Conservation (phyloP, 2,797 vertebrate genomes). For the Brachyalestes nurse region DNA sequence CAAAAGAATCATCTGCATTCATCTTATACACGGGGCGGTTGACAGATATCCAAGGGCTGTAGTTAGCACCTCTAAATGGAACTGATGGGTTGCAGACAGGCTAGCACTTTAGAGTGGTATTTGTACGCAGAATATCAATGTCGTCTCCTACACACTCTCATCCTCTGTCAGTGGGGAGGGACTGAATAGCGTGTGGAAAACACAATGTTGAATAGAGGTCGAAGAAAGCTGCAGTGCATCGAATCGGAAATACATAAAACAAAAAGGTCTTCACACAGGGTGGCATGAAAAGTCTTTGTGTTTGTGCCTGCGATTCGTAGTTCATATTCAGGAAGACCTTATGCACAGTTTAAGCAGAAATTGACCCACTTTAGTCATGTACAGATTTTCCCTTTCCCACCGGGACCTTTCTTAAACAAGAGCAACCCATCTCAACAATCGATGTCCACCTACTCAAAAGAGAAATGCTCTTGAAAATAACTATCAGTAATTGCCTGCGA, state of each 20-base stretch:
- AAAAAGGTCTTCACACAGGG: neutral
- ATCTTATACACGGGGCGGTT: neutral
- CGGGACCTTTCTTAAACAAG: constrained; percentile 43
- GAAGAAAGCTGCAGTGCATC: neutral
- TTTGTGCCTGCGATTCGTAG: neutral
- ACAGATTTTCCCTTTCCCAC: constrained; percentile 13
- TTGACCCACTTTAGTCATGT: constrained; percentile 20
- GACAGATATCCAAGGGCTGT: constrained; percentile 16
- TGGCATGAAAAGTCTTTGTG: neutral
- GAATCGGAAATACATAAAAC: constrained; percentile 17
- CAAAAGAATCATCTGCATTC: neutral
- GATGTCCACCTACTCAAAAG: constrained; percentile 32
- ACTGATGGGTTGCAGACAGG: constrained; percentile 12
- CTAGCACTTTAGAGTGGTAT: neutral
- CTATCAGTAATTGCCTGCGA: constrained; percentile 3
- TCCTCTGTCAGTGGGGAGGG: neutral
- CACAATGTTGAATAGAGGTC: constrained; percentile 14
- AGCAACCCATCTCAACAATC: constrained; percentile 42
- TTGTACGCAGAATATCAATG: constrained; percentile 9
- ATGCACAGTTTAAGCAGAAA: constrained; percentile 19
- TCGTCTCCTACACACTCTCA: neutral
- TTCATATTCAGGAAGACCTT: neutral
- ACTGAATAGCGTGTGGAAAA: neutral
- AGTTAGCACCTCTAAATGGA: constrained; percentile 3
- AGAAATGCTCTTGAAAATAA: constrained; percentile 31